A percentile compares a stretch with the other conserved stretches of the same genome.
Evolutionary conservation across 2,888 invertebrate species (phyloP).

Genomic region (Xestobium rufovillosum): DNA sequence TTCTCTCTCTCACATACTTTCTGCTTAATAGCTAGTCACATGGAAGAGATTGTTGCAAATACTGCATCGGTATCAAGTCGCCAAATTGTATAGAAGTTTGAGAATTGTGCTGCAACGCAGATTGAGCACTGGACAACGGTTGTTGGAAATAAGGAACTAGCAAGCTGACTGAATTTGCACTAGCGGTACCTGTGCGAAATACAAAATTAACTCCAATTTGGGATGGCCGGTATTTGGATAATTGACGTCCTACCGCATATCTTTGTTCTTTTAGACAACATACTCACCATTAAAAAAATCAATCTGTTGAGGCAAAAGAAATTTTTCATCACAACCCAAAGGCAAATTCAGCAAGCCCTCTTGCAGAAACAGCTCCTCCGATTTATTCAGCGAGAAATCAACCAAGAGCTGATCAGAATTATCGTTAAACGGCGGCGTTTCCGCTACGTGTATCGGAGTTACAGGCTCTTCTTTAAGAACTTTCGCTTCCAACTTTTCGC

Average conservation of each 20-base stretch:
- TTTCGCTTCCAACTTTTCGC: constrained; percentile 30
- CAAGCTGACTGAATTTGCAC: constrained; percentile 26
- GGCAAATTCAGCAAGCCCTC: constrained; percentile 36
- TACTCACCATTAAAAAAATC: constrained; percentile 32
- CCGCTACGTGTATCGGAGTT: constrained; percentile 7
- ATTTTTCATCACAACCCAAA: constrained; percentile 31
- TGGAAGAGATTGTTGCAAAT: constrained; percentile 23
- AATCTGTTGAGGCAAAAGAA: constrained; percentile 30
- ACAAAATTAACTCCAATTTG: constrained; percentile 11
- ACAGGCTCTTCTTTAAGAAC: constrained; percentile 22
- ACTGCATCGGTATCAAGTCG: constrained; percentile 28
- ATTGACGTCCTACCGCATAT: too few species aligned
- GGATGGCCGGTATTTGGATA: too few species aligned
- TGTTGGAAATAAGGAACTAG: constrained; percentile 33
- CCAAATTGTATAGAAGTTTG: constrained; percentile 27
- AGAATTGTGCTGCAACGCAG: constrained; percentile 19
- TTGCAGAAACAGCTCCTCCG: constrained; percentile 35
- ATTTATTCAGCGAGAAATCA: constrained; percentile 33
- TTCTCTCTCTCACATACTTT: too few species aligned
- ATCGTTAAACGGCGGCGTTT: constrained; percentile 12
- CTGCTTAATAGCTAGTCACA: constrained; percentile 18
- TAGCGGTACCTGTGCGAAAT: constrained; percentile 27
- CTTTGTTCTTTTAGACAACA: too few species aligned
- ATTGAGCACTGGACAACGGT: constrained; percentile 29
- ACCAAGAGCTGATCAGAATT: constrained; percentile 24